Evolutionary conservation across 2,113 vertebrate genomes (phyloP).

Genomic region (Hippoglossus stenolepis): DNA sequence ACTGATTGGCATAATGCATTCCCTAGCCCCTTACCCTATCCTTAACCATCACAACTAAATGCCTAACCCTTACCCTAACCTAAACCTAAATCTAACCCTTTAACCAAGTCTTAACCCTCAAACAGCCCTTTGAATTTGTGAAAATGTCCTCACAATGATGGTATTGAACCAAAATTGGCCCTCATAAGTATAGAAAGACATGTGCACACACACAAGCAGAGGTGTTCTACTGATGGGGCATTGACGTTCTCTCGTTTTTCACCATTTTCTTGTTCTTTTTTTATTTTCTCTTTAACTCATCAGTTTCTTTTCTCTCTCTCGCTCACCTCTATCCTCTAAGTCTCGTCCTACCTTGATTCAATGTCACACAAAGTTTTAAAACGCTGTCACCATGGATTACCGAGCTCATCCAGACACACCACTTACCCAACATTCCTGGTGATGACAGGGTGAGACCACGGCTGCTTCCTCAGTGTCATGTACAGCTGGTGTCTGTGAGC

Average conservation of each 20-base stretch:
- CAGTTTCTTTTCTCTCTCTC: neutral
- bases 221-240: neutral
- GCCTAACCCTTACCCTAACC: too few relatives aligned
- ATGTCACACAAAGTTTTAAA: slow-evolving; percentile 16
- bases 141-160: too few relatives aligned
- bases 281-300: neutral
- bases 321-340: neutral
- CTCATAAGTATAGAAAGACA: too few relatives aligned
- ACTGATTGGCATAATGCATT: too few relatives aligned
- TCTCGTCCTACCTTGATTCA: neutral
- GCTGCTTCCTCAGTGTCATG: slow-evolving; percentile 46
- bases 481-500: slow-evolving; percentile 72
- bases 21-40: too few relatives aligned
- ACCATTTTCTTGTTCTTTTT: neutral
- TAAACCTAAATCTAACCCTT: too few relatives aligned
- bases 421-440: slow-evolving; percentile 28
- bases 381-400: slow-evolving; percentile 25
- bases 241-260: slow-evolving; percentile 3
- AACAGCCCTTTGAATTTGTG: too few relatives aligned
- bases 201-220: too few relatives aligned
- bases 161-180: too few relatives aligned
- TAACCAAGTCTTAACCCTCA: too few relatives aligned
- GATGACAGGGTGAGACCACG: slow-evolving; percentile 31
- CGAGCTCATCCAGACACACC: slow-evolving; percentile 2
- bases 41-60: too few relatives aligned